phyloP scores from a whole-genome alignment of 2,113 vertebrate species.

The Toxotes chatareus region DNA sequence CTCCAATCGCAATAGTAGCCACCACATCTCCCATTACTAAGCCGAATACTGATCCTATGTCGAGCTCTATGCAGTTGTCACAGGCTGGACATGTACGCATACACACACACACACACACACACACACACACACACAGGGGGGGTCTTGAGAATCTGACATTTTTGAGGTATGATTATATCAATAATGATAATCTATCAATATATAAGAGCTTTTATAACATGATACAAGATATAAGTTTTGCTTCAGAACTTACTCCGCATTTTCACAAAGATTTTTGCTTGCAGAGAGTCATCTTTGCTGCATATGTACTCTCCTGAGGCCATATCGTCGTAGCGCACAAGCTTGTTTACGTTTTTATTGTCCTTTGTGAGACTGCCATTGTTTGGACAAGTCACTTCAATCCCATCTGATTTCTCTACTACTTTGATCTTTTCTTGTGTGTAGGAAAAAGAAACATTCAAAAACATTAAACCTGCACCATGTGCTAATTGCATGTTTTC shows the following conservation, averaged over 20 bases:
- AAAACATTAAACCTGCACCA: background rate
- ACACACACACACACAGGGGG: too few relatives aligned
- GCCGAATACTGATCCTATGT: accelerated
- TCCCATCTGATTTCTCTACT: accelerated
- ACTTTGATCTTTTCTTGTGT: background rate
- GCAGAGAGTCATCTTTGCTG: accelerated
- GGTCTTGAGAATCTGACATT: background rate
- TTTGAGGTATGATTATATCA: background rate
- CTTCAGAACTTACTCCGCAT: slow-evolving; percentile 75
- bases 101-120: background rate
- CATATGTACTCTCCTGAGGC: slow-evolving; percentile 24
- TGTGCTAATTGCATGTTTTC: background rate
- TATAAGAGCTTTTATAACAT: background rate
- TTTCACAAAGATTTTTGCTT: slow-evolving; percentile 51
- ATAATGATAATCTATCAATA: too few relatives aligned
- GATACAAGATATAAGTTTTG: background rate
- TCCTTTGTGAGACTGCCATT: too few relatives aligned
- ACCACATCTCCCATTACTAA: slow-evolving; percentile 63
- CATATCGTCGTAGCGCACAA: too few relatives aligned
- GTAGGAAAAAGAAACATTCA: background rate
- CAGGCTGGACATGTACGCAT: slow-evolving; percentile 68
- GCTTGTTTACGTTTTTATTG: too few relatives aligned
- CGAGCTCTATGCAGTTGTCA: slow-evolving; percentile 77
- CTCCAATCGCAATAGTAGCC: slow-evolving; percentile 57
- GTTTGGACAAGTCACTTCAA: background rate